Percentiles rank a stretch among this genome's conserved stretches.
phyloP scores from a whole-genome alignment of 1,140 invertebrate genomes.

The Heliconius melpomene region DNA sequence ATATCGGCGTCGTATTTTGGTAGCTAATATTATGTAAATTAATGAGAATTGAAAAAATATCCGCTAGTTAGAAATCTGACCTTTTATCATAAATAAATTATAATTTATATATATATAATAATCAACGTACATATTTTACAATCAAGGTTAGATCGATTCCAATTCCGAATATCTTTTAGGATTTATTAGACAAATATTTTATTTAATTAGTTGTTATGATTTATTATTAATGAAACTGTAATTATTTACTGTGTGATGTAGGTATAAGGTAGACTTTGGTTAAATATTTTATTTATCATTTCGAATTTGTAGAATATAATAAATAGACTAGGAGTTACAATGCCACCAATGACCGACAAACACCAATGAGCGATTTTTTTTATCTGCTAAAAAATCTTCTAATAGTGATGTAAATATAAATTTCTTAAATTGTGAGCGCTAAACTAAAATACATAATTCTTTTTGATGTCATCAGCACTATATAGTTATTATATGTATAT shows the following conservation, averaged over 20 bases:
- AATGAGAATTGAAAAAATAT: constrained; percentile 30
- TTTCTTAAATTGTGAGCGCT: too few relatives aligned
- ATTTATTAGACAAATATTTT: constrained; percentile 13
- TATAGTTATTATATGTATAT: too few relatives aligned
- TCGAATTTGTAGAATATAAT: neutral
- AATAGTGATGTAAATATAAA: too few relatives aligned
- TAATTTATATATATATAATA: constrained; percentile 12
- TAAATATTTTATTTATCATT: neutral
- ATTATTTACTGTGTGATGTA: neutral
- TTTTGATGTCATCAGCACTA: too few relatives aligned
- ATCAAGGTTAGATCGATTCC: constrained; percentile 6
- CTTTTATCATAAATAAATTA: constrained; percentile 21
- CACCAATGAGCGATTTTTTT: too few relatives aligned
- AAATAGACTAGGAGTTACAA: too few relatives aligned
- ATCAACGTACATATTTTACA: constrained; percentile 9
- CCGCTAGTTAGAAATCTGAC: constrained; percentile 21
- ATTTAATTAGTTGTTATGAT: constrained; percentile 11
- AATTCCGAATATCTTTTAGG: neutral
- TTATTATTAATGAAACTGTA: constrained; percentile 4
- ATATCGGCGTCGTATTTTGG: constrained; percentile 35
- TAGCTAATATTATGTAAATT: constrained; percentile 38
- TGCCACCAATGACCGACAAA: too few relatives aligned
- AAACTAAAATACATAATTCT: too few relatives aligned
- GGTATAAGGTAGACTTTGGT: neutral
- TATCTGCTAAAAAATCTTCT: too few relatives aligned